Base-by-base conservation (phyloP, 2,113 vertebrate genomes). In the Ailuropoda melanoleuca region DNA sequence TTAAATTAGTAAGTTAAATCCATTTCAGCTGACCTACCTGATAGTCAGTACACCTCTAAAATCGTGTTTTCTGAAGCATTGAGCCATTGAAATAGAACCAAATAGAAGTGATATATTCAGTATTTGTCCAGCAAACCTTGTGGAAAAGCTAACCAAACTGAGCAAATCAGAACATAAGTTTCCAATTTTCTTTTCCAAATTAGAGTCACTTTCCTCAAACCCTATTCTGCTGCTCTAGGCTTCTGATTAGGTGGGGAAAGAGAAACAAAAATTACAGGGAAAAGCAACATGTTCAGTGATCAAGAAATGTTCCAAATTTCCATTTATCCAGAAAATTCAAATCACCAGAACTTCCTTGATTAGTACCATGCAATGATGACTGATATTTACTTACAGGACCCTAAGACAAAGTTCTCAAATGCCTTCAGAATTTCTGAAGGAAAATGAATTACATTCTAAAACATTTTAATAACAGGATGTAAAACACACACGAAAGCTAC, bases 151-250 rank as follows among this genome's bases (percentile, higher is more conserved):
- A 77, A 81, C 7, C 29, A 48, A 75, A 85, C 29, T 86, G 14
- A 66, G 53, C 46, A 90, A 81, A 90, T 88, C 50, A 90, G 80
- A 95, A 94, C 46, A 21, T 78, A 64, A 50, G 37, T 90, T 97
- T 81, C 56, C 34, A 82, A 91, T 88, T 88, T 95, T 95, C 72
- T 62, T 95, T 86, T 55, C 66, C 74, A 87, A 93, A 88, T 87
- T n/a, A 93, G 19, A 96, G 26, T 70, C 58, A 53, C 24, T 96
- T 72, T 83, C 83, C 31, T 97, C 58, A 78, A 81, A 48, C 34
- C 19, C 53, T 43, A 29, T 50, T 96, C 68, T 90, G 18, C 24
- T 95, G 37, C 50, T 84, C 55, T 31, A 64, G 43, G 12, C 23
- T 94, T 93, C 95, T 87, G n/a, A 95, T 93, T 78, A 82, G 68